phyloP scores from a whole-genome alignment of 2,113 vertebrate species.

The Pluvialis apricaria region DNA sequence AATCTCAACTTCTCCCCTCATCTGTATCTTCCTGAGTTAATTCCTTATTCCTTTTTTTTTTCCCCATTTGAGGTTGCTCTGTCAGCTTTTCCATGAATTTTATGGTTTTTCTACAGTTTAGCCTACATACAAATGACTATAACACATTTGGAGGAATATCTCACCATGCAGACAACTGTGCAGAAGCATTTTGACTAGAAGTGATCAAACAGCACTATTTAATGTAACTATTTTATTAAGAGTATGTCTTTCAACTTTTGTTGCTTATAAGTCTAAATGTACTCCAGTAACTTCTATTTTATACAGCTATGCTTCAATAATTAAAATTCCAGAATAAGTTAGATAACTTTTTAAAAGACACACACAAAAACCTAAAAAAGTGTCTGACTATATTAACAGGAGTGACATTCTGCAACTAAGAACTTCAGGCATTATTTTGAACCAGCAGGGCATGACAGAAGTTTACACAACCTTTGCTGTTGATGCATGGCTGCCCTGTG shows the following conservation, averaged over 20 bases:
- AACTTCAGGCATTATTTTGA: not conserved
- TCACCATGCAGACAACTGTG: not conserved
- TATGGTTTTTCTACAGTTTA: not conserved
- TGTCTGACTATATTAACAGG: not conserved
- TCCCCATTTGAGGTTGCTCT: not conserved
- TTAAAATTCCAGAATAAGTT: not conserved
- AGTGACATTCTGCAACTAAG: not conserved
- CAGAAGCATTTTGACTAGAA: not conserved
- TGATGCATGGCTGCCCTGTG: not conserved
- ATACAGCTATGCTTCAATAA: not conserved
- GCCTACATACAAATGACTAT: not conserved
- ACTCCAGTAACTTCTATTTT: not conserved
- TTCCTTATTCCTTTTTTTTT: not conserved
- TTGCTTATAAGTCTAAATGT: not conserved
- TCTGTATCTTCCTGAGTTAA: not conserved
- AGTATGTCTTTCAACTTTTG: not conserved
- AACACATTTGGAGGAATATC: not conserved
- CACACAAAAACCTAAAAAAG: not conserved
- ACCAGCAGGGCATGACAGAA: not conserved
- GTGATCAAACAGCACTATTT: not conserved
- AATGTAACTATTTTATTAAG: not conserved
- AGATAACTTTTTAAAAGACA: not conserved
- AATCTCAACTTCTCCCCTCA: not conserved
- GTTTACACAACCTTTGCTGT: not conserved
- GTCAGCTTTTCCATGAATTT: not conserved